A percentile compares a stretch with the other conserved stretches of the same genome.
These are phyloP conservation scores for Chromis chromis DNA, from an alignment of 2,797 vertebrate genomes.

Conservation along the genomic window DNA sequence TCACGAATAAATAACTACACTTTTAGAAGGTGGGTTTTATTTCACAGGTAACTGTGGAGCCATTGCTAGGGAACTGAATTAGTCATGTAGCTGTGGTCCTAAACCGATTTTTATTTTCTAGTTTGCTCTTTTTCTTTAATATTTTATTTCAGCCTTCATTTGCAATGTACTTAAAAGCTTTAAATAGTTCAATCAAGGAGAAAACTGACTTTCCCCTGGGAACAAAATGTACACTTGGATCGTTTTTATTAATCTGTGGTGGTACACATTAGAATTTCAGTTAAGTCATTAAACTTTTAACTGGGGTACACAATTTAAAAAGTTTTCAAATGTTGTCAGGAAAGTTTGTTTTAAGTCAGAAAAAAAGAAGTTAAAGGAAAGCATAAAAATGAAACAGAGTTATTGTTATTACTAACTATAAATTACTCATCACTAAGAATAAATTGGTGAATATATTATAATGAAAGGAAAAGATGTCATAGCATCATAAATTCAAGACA, in stretches of 20 bases:
- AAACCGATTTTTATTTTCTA: background rate
- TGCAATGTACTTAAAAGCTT: no score
- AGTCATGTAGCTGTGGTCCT: background rate
- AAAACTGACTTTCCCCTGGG: no score
- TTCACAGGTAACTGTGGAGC: background rate
- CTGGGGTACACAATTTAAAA: no score
- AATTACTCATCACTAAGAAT: slow-evolving; percentile 7
- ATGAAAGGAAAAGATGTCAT: slow-evolving; percentile 15
- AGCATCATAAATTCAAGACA: slow-evolving; percentile 42
- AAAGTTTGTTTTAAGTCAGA: no score
- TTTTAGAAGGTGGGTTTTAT: background rate
- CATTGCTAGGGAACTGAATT: background rate
- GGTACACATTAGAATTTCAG: no score
- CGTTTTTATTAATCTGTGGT: no score
- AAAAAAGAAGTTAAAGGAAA: no score
- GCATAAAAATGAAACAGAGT: no score
- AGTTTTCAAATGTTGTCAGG: no score
- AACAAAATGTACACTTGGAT: no score
- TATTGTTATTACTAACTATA: background rate
- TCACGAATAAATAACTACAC: background rate
- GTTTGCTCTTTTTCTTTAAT: background rate
- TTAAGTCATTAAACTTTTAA: no score
- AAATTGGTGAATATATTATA: slow-evolving; percentile 12
- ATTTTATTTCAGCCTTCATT: background rate
- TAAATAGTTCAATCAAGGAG: no score